Evolutionary conservation across 1,140 invertebrate genomes (phyloP), one percentile per base, ranked within the genome.

Genomic region (Chironomus tepperi): DNA sequence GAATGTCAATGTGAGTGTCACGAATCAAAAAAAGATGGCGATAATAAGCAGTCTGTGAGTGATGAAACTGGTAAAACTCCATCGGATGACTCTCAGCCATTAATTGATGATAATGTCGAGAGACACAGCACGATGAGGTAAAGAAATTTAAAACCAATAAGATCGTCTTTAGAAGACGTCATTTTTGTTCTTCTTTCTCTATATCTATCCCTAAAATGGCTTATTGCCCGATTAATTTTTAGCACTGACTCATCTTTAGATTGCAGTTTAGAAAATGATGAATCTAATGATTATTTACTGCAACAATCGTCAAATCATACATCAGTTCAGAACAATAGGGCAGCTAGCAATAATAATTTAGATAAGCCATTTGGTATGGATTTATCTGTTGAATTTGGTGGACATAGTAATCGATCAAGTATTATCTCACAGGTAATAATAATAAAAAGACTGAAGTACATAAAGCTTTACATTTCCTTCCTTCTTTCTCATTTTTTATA

Each of bases 1-100:
- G 90, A 92, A 75, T 93, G 91, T 78, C 89, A 89, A 78, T 93
- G 92, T 80, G 92, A 93, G 81, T 93, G 92, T 80, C 91, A 93
- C 82, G 90, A 91, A 77, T 84, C 82, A 43, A 80, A 83, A 70
- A 81, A 81, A 1, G 82, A 80, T 3, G 3, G 12, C 47, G 9
- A 74, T 70, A 18, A 70, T 19, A 57, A 57, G n/a, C 47, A 57
- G 1, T 57, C 47, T 2, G 16, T 9, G 19, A 19, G 7, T 2
- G 64, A 67, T 67, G 65, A 9, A 70, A 7, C n/a, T 5, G 75
- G 72, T 75, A 73, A 64, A 77, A 77, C 24, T 74, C 77, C 2
- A 76, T 76, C 24, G 74, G 80, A 81, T 75, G 81, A 80, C 75
- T 79, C 79, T 77, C 77, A 78, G 75, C 81, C 82, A 43, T 76